phyloP scores from a whole-genome alignment of 1,140 invertebrate genomes.

The Penaeus indicus region DNA sequence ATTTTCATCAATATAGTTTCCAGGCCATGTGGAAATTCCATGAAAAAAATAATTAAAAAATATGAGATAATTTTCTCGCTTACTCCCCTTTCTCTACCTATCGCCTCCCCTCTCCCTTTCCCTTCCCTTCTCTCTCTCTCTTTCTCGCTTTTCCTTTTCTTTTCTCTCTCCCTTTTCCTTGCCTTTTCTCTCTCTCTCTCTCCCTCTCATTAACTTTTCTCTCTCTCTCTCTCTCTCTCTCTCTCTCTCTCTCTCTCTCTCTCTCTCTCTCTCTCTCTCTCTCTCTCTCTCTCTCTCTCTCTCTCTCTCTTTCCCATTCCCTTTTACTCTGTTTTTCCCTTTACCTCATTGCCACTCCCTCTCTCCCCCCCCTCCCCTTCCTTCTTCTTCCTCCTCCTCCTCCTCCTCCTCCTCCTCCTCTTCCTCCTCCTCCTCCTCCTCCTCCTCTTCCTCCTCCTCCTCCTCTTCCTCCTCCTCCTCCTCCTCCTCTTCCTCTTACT shows the following conservation, averaged over 20 bases:
- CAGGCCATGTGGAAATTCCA: no score
- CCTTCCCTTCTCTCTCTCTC: no score
- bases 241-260: background rate
- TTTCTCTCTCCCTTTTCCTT: no score
- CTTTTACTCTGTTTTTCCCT: background rate
- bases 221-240: background rate
- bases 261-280: background rate
- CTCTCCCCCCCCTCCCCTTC: background rate
- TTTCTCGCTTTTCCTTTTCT: no score
- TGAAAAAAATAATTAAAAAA: no score
- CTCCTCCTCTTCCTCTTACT: background rate
- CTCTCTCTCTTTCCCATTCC: background rate
- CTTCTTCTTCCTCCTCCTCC: background rate
- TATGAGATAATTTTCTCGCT: no score
- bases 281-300: background rate
- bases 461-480: background rate
- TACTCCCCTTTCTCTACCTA: no score
- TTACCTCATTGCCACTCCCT: background rate
- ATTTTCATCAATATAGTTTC: no score
- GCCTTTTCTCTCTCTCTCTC: background rate
- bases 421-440: slow-evolving; percentile 1
- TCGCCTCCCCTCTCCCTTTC: no score
- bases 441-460: background rate
- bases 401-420: background rate
- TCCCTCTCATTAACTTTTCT: background rate